Percentiles rank a stretch among this genome's conserved stretches.
Evolutionary conservation across 2,797 vertebrate species (phyloP).

Genomic region (Otolemur crassicaudatus): DNA sequence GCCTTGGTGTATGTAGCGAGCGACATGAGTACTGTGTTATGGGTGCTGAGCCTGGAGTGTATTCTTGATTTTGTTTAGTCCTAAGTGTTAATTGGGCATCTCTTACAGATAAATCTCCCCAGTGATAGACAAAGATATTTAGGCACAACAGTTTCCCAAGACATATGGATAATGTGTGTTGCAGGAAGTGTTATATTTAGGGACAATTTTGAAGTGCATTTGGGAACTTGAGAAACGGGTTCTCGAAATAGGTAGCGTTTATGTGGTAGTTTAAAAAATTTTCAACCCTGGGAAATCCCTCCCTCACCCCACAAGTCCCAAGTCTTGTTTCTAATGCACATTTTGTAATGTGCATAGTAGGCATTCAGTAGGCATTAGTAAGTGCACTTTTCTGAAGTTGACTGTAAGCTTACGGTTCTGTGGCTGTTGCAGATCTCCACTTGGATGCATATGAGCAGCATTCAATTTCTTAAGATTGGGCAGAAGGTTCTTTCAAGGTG

Average conservation of each 20-base stretch:
- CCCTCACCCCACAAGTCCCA: neutral
- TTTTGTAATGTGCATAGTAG: neutral
- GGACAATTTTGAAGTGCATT: neutral
- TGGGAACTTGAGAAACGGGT: neutral
- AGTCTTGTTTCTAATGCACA: neutral
- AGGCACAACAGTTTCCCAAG: neutral
- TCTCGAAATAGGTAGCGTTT: slow-evolving; percentile 34
- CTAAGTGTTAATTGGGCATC: neutral
- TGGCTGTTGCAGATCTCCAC: neutral
- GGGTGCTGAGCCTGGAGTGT: neutral
- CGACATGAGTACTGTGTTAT: no score
- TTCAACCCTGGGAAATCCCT: neutral
- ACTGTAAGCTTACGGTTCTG: neutral
- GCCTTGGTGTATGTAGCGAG: no score
- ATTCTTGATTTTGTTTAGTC: slow-evolving; percentile 51
- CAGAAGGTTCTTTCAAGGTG: neutral
- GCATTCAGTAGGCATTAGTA: neutral
- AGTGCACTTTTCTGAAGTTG: neutral
- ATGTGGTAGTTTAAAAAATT: neutral
- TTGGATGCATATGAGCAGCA: neutral
- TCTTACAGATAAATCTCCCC: neutral
- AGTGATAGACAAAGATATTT: neutral
- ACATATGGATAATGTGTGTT: neutral
- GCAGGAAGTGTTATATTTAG: neutral
- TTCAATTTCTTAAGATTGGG: slow-evolving; percentile 12